Conservation (phyloP, 2,113 vertebrate genomes). For the Tragelaphus buxtoni region DNA sequence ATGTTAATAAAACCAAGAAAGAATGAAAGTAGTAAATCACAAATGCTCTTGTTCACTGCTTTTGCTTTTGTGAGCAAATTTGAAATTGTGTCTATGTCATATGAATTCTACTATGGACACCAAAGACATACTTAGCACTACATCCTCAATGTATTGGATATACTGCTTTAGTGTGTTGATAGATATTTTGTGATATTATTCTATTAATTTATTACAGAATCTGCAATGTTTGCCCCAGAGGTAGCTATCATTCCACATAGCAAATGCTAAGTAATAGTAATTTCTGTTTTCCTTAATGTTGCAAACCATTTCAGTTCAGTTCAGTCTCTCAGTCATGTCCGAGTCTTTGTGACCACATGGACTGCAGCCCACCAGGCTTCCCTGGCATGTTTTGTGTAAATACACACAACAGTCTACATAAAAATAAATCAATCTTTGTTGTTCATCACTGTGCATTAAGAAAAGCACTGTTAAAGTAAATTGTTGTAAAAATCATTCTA, state of each 20-base stretch:
- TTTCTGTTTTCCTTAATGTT: not conserved
- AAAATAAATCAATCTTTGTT: no score
- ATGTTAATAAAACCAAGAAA: not conserved
- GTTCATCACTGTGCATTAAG: no score
- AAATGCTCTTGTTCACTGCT: not conserved
- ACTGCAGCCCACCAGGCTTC: no score
- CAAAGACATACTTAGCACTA: not conserved
- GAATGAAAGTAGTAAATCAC: not conserved
- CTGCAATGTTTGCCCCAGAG: not conserved
- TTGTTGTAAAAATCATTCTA: no score
- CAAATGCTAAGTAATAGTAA: not conserved
- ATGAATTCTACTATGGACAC: not conserved
- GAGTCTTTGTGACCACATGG: no score
- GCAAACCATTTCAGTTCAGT: not conserved
- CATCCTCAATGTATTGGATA: no score
- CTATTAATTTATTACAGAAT: not conserved
- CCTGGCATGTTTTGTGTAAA: no score
- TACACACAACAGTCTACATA: no score
- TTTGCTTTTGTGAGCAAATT: not conserved
- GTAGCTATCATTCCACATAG: not conserved
- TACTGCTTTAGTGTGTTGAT: no score
- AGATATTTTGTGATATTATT: not conserved
- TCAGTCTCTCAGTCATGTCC: no score
- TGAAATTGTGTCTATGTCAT: not conserved
- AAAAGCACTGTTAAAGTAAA: no score